Percentiles rank a stretch among this genome's conserved stretches.
These are phyloP conservation scores for Elmis aenea DNA, from an alignment of 2,888 invertebrate species.

Conservation along the genomic window DNA sequence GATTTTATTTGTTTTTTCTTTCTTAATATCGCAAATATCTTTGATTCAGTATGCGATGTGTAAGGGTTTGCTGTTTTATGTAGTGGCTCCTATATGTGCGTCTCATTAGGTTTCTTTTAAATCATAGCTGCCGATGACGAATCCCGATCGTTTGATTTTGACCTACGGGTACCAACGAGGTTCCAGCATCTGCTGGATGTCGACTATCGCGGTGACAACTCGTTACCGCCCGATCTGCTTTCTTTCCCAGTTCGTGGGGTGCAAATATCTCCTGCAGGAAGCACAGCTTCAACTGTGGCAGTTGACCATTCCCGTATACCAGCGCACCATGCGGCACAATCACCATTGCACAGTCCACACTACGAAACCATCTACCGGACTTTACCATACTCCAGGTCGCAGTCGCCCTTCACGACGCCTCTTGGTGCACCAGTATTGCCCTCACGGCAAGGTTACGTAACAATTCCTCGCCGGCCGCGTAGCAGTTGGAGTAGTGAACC, in stretches of 20 bases:
- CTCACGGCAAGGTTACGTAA: conserved; percentile 77
- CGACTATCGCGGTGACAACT: conserved; percentile 53
- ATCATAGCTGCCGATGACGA: conserved; percentile 62
- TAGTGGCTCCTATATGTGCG: too few relatives aligned
- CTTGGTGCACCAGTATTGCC: conserved; percentile 51
- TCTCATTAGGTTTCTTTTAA: too few relatives aligned
- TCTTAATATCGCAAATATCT: too few relatives aligned
- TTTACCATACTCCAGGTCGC: conserved; percentile 71
- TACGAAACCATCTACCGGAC: conserved; percentile 73
- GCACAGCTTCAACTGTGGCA: conserved; percentile 75
- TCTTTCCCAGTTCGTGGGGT: conserved; percentile 66
- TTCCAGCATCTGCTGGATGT: conserved; percentile 51
- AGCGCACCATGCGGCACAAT: conserved; percentile 46
- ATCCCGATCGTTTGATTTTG: conserved; percentile 62
- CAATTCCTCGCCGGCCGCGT: conserved; percentile 77
- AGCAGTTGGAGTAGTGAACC: conserved; percentile 76
- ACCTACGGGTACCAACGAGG: conserved; percentile 54
- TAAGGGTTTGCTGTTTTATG: too few relatives aligned
- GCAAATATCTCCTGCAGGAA: conserved; percentile 74
- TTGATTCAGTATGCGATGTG: too few relatives aligned
- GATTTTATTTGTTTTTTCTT: too few relatives aligned
- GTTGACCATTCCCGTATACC: conserved; percentile 64
- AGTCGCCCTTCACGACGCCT: conserved; percentile 69
- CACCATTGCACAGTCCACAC: conserved; percentile 59
- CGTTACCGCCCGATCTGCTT: conserved; percentile 76